Conservation (phyloP, 2,888 invertebrate genomes). For the Leptopterna dolabrata region DNA sequence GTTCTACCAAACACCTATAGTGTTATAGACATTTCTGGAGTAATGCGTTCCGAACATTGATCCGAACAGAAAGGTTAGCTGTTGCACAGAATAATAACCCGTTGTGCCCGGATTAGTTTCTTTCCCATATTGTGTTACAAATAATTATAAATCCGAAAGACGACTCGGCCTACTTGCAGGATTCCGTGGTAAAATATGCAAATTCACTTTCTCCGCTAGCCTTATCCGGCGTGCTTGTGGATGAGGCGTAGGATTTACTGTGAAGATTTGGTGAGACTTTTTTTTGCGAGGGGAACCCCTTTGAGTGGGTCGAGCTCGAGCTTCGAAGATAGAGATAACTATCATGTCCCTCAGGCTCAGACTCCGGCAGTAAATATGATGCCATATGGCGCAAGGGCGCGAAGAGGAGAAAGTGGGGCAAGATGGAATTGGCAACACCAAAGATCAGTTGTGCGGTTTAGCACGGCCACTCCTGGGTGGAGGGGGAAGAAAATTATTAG, state of each 20-base stretch:
- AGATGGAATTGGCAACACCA: neutral
- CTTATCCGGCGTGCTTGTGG: neutral
- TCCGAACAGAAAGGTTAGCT: no score
- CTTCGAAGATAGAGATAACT: neutral
- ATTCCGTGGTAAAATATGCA: neutral
- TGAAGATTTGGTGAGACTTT: neutral
- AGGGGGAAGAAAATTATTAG: neutral
- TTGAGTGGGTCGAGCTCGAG: neutral
- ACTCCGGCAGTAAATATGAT: neutral
- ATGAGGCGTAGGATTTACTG: neutral
- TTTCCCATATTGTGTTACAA: no score
- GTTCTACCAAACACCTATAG: no score
- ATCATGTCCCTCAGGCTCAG: neutral
- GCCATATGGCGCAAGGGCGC: neutral
- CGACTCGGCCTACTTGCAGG: neutral
- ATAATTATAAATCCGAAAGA: no score
- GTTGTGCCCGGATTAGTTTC: no score
- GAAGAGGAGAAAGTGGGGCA: neutral
- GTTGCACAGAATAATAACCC: no score
- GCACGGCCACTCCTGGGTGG: neutral
- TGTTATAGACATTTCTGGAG: no score
- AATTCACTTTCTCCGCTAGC: neutral
- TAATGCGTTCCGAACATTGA: no score
- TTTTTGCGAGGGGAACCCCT: neutral
- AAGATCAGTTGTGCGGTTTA: neutral